A percentile compares a stretch with the other conserved stretches of the same genome.
Conservation (phyloP, 1,140 invertebrate genomes). For the Lasioglossum baleicum region DNA sequence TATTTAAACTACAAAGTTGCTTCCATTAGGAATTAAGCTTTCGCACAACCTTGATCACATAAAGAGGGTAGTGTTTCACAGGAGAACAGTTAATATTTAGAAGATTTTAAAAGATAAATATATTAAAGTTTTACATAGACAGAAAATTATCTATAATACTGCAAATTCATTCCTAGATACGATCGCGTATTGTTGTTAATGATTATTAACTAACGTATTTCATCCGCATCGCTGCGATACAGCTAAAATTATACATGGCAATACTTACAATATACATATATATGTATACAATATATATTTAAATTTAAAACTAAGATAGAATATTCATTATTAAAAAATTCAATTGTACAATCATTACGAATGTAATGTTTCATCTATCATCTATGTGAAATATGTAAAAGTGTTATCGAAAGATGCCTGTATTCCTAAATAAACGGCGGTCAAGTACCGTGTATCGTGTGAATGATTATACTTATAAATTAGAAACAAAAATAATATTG, state of each 20-base stretch:
- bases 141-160: constrained; percentile 61
- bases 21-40: too few species aligned
- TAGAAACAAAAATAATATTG: not conserved
- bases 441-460: constrained; percentile 27
- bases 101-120: constrained; percentile 71
- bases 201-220: constrained; percentile 7
- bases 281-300: too few species aligned
- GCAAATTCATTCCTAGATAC: constrained; percentile 48
- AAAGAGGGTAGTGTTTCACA: not conserved
- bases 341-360: constrained; percentile 3
- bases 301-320: not conserved
- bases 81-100: constrained; percentile 9
- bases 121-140: constrained; percentile 65
- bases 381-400: constrained; percentile 12
- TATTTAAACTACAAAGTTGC: too few species aligned
- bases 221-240: constrained; percentile 1
- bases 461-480: constrained; percentile 13
- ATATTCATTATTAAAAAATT: not conserved
- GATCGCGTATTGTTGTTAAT: constrained; percentile 38
- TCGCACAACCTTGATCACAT: not conserved
- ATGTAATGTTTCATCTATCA: too few species aligned
- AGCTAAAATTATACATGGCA: constrained; percentile 14
- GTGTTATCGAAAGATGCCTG: not conserved
- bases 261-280: not conserved
- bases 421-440: constrained; percentile 33